Percentiles rank a stretch among this genome's conserved stretches.
Conservation (phyloP, 2,113 vertebrate genomes). For the Corythoichthys intestinalis region DNA sequence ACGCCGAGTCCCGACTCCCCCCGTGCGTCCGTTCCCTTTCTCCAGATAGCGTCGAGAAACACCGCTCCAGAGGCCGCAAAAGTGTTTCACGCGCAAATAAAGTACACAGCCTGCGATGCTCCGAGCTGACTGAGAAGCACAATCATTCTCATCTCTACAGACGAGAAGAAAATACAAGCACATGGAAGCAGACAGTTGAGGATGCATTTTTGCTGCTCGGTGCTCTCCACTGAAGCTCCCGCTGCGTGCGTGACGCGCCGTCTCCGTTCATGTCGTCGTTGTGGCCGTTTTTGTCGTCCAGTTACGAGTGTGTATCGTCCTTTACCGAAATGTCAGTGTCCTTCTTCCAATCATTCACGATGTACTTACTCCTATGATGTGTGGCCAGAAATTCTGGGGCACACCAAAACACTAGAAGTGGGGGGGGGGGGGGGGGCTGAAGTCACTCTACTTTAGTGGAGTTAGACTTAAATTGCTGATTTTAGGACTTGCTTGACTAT, state of each 20-base stretch:
- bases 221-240: slow-evolving; percentile 48
- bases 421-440: neutral
- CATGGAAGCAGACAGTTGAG: slow-evolving; percentile 28
- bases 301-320: slow-evolving; percentile 51
- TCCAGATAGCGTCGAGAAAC: slow-evolving; percentile 41
- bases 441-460: neutral
- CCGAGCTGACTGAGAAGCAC: slow-evolving; percentile 56
- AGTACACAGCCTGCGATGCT: neutral
- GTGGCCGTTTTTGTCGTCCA: slow-evolving; percentile 40
- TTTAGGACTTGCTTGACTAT: neutral
- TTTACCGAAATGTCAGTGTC: slow-evolving; percentile 56
- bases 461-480: neutral
- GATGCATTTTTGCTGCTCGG: slow-evolving; percentile 47
- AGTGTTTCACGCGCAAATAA: neutral
- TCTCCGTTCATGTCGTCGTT: slow-evolving; percentile 51
- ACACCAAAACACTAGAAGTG: slow-evolving; percentile 23
- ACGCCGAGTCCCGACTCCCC: slow-evolving; percentile 5
- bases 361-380: slow-evolving; percentile 50
- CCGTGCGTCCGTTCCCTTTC: slow-evolving; percentile 11
- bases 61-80: slow-evolving; percentile 27
- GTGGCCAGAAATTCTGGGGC: slow-evolving; percentile 26
- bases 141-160: slow-evolving; percentile 47
- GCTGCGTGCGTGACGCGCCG: slow-evolving; percentile 21
- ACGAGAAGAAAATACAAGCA: slow-evolving; percentile 51
- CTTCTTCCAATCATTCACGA: slow-evolving; percentile 41